Base-by-base conservation (phyloP, 2,113 vertebrate genomes). In the Notothenia rossii region DNA sequence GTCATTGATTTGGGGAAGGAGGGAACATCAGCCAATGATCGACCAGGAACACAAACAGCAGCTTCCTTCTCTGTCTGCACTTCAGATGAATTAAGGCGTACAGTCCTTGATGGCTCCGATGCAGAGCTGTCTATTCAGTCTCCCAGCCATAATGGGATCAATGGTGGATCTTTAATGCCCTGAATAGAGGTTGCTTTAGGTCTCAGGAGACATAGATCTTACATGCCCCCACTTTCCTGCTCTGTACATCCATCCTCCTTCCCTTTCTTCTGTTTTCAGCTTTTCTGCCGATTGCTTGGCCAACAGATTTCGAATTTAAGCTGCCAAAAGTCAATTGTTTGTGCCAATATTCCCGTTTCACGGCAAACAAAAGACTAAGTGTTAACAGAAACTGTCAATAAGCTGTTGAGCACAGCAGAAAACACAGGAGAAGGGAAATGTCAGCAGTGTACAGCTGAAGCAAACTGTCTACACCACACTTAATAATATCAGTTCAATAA, bases 21-120 rank as follows among this genome's bases (percentile, higher is more conserved):
- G 74, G 55, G 83, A 75, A 78, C 61, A 51, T 59, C 46, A 36
- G 58, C 61, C 76, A 51, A 14, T 64, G 48, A 81, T 61, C 18
- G 60, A 71, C 29, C 43, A 45, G 40, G 59, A 77, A 66, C 73
- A 62, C 71, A 85, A 74, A 77, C 20, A 22, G 40, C 46, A 56
- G 29, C n/a, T 76, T 71, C 45, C 8, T 18, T 79, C 5, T 70
- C 53, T 68, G 72, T 65, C 75, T 12, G 10, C 55, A 46, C 61
- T 69, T 79, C n/a, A 54, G 51, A 86, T 88, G 86, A 88, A 92
- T 92, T 80, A 85, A 86, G 83, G 53, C 72, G 18, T 88, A 77
- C 55, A 68, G 14, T 81, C 86, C 67, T 67, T 66, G 69, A 81
- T 50, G 54, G 72, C 55, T 61, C 48, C 18, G 6, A 61, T 79